These are phyloP conservation scores for Entomyzon cyanotis DNA, from an alignment of 2,113 vertebrate species.

Conservation along the genomic window DNA sequence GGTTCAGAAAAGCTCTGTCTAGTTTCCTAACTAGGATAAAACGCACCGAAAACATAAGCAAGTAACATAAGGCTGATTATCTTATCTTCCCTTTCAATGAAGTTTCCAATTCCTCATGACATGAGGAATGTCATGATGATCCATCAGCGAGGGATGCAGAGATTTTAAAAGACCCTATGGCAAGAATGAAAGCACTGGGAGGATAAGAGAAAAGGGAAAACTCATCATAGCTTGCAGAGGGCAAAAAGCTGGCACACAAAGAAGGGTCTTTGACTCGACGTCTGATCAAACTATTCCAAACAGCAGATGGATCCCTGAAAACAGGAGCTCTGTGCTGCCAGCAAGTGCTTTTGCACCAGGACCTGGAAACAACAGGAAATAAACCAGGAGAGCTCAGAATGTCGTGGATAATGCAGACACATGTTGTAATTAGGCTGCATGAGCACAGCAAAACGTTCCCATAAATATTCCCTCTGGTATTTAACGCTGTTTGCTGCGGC, in stretches of 20 bases:
- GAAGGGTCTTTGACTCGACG: neutral
- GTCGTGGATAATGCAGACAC: neutral
- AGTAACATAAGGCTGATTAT: conserved; percentile 31
- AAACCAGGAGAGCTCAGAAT: conserved; percentile 19
- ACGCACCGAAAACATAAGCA: neutral
- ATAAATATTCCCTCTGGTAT: conserved; percentile 12
- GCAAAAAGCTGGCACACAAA: neutral
- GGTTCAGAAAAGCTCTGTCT: neutral
- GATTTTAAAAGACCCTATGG: neutral
- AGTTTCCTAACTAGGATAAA: neutral
- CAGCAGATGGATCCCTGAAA: neutral
- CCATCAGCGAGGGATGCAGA: neutral
- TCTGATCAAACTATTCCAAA: conserved; percentile 27
- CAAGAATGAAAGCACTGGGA: neutral
- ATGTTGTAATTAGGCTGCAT: neutral
- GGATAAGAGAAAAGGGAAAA: neutral
- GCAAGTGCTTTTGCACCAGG: neutral
- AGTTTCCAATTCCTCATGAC: neutral
- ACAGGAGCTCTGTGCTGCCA: conserved; percentile 9
- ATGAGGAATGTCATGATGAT: neutral
- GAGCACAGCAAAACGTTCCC: neutral
- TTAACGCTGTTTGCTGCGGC: neutral
- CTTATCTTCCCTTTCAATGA: conserved; percentile 6
- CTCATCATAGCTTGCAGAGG: neutral
- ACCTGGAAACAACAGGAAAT: conserved; percentile 25